Percentiles rank a stretch among this genome's conserved stretches.
Evolutionary conservation across 2,113 vertebrate species (phyloP).

Genomic region (Gorsachius goisagi): DNA sequence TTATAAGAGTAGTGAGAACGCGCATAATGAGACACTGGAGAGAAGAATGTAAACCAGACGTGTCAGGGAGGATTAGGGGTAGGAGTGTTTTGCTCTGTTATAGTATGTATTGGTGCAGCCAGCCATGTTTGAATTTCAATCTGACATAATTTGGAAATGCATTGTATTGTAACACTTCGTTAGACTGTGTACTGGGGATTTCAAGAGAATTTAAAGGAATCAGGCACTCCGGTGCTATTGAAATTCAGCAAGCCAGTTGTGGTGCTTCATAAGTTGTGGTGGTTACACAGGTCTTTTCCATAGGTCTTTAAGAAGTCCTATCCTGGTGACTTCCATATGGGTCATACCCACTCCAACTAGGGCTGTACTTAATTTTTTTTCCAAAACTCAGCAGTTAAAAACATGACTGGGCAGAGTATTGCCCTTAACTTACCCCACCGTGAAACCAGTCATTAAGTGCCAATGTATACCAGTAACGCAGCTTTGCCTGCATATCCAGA

Average conservation of each 20-base stretch:
- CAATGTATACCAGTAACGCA: background rate
- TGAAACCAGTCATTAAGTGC: background rate
- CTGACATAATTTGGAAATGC: conserved; percentile 29
- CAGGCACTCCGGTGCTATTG: background rate
- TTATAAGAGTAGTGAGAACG: background rate
- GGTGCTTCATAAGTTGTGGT: background rate
- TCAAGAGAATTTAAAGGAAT: background rate
- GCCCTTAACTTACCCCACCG: background rate
- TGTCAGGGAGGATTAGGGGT: conserved; percentile 25
- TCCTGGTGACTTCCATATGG: background rate
- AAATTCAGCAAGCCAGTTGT: background rate
- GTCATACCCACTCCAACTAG: background rate
- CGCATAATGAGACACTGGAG: conserved; percentile 36
- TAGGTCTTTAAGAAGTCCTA: background rate
- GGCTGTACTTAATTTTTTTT: background rate
- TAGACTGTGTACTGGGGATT: background rate
- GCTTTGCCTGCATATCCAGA: background rate
- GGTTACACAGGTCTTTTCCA: background rate
- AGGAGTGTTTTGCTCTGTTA: conserved; percentile 30
- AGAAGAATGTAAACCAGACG: conserved; percentile 21
- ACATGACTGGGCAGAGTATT: background rate
- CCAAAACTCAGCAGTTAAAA: background rate
- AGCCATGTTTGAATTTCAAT: conserved; percentile 35
- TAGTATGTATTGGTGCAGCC: conserved; percentile 25
- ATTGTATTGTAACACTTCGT: background rate